Percentiles rank a stretch among this genome's conserved stretches.
These are phyloP conservation scores for Anisognathus igniventris DNA, from an alignment of 2,797 vertebrate species.

Conservation along the genomic window DNA sequence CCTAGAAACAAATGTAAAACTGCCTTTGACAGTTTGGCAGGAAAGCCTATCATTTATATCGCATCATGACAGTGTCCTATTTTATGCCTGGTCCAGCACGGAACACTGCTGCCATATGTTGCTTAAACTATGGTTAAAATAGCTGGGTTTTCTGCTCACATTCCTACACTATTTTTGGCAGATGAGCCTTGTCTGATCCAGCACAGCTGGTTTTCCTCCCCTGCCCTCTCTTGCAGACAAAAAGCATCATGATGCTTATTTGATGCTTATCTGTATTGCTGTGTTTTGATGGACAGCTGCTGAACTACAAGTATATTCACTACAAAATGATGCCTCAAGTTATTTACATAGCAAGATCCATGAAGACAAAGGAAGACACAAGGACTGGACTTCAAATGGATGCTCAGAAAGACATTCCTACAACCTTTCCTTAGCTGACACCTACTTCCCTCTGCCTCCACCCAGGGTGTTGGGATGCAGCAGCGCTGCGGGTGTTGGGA, in stretches of 20 bases:
- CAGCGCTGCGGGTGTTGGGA: not conserved
- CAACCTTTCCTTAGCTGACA: not conserved
- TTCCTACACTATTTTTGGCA: slow-evolving; percentile 56
- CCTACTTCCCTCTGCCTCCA: not conserved
- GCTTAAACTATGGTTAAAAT: slow-evolving; percentile 71
- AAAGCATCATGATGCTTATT: not conserved
- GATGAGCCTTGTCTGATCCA: not conserved
- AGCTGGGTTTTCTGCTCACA: slow-evolving; percentile 63
- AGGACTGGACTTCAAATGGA: not conserved
- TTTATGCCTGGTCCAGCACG: slow-evolving; percentile 64
- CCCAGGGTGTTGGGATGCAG: not conserved
- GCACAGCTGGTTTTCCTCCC: slow-evolving; percentile 35
- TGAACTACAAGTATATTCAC: not conserved
- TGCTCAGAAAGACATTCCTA: not conserved
- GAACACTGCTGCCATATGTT: slow-evolving; percentile 61
- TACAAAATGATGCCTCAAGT: not conserved
- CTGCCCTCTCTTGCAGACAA: slow-evolving; percentile 6
- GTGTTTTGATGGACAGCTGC: slow-evolving; percentile 26
- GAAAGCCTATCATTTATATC: slow-evolving; percentile 64
- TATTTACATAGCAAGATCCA: not conserved
- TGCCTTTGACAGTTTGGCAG: slow-evolving; percentile 68
- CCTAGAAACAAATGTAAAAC: slow-evolving; percentile 69
- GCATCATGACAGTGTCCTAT: slow-evolving; percentile 68
- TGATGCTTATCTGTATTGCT: not conserved
- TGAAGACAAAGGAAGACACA: not conserved